Conservation (phyloP, 2,888 invertebrate genomes). For the Andrena chrysosceles region DNA sequence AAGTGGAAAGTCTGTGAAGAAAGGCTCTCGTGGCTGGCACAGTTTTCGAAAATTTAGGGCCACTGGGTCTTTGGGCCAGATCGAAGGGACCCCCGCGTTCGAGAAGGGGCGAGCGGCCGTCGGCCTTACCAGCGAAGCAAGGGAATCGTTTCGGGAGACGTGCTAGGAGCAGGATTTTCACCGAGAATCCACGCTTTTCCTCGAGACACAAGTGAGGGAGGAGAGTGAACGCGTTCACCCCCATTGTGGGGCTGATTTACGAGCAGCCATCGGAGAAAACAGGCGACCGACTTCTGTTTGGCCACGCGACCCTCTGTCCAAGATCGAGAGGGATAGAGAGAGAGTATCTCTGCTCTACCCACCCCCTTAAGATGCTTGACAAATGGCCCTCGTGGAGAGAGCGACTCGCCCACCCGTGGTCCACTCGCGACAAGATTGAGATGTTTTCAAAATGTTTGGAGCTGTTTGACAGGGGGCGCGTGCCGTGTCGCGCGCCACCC, state of each 20-base stretch:
- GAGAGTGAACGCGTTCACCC: slow-evolving; percentile 26
- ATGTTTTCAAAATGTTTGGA: slow-evolving; percentile 80
- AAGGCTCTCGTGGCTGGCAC: slow-evolving; percentile 56
- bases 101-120: not conserved
- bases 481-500: slow-evolving; percentile 55
- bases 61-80: slow-evolving; percentile 69
- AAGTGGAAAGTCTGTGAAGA: slow-evolving; percentile 65
- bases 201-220: not conserved
- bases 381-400: slow-evolving; percentile 43
- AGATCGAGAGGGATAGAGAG: slow-evolving; percentile 3
- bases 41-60: slow-evolving; percentile 71
- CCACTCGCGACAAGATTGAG: slow-evolving; percentile 66
- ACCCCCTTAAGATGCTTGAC: slow-evolving; percentile 54
- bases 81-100: not conserved
- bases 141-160: not conserved
- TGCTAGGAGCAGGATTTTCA: slow-evolving; percentile 36
- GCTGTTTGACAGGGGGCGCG: slow-evolving; percentile 77
- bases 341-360: slow-evolving; percentile 29
- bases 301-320: slow-evolving; percentile 69
- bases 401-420: slow-evolving; percentile 48
- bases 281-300: slow-evolving; percentile 63
- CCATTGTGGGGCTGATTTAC: slow-evolving; percentile 46
- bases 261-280: slow-evolving; percentile 13
- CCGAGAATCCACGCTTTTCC: slow-evolving; percentile 20
- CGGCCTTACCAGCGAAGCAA: not conserved